Conservation (phyloP, 1,140 invertebrate species). For the Rhizoglyphus robini region DNA sequence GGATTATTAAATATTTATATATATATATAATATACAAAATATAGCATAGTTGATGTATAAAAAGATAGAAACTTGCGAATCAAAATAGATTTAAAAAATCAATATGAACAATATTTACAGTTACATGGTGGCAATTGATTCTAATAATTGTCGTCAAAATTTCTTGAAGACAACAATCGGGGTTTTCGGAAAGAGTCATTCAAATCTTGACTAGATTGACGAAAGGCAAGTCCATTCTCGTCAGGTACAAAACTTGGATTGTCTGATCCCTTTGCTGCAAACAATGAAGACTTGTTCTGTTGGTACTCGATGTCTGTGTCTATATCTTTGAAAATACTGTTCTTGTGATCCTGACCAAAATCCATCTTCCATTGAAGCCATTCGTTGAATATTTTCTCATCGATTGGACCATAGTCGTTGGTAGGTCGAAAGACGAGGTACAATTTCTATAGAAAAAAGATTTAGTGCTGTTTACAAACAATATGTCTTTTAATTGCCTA, state of each 20-base stretch:
- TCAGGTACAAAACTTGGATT: neutral
- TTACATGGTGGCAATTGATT: neutral
- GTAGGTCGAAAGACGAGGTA: conserved; percentile 11
- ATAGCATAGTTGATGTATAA: no score
- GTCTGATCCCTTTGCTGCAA: neutral
- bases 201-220: neutral
- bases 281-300: neutral
- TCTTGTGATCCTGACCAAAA: neutral
- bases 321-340: neutral
- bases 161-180: neutral
- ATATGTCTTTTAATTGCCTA: neutral
- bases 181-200: neutral
- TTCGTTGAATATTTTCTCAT: conserved; percentile 1
- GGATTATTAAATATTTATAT: no score
- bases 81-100: no score
- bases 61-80: no score
- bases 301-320: neutral
- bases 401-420: conserved; percentile 21
- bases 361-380: conserved; percentile 7
- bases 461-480: neutral
- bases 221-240: neutral
- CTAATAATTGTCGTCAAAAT: neutral
- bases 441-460: conserved; percentile 21
- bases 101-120: no score
- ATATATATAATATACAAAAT: no score